Percentiles rank a stretch among this genome's conserved stretches.
Conservation (phyloP, 2,113 vertebrate species). For the Ptyas mucosa region DNA sequence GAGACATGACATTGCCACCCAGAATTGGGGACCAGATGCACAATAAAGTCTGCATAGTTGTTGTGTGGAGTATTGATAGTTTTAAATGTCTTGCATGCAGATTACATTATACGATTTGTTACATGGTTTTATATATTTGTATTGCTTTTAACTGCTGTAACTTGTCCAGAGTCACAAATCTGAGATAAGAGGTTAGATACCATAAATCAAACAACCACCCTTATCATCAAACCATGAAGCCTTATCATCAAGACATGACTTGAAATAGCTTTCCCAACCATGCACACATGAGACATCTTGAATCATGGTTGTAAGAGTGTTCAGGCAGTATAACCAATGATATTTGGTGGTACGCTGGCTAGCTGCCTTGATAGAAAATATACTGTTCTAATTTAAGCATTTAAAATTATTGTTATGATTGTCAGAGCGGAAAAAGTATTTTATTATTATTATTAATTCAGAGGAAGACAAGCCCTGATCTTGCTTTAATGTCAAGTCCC, state of each 20-base stretch:
- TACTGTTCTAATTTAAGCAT: neutral
- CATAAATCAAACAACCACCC: neutral
- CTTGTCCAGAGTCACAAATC: neutral
- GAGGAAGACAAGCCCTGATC: neutral
- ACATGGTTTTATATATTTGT: neutral
- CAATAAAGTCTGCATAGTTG: neutral
- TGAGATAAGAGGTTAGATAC: neutral
- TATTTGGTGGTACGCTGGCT: neutral
- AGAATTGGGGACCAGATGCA: neutral
- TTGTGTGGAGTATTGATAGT: neutral
- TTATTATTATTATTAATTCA: neutral
- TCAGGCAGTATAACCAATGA: neutral
- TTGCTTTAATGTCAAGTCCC: neutral
- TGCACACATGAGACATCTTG: neutral
- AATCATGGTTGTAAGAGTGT: neutral
- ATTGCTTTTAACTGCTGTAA: neutral
- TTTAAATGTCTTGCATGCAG: neutral
- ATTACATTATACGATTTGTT: neutral
- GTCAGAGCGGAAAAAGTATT: neutral
- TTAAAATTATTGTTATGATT: conserved; percentile 2
- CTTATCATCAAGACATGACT: neutral
- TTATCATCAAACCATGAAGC: neutral
- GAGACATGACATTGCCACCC: neutral
- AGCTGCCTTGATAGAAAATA: neutral
- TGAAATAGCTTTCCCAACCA: neutral